These are phyloP conservation scores for Ascaphus truei DNA, from an alignment of 2,113 vertebrate species.

Conservation along the genomic window DNA sequence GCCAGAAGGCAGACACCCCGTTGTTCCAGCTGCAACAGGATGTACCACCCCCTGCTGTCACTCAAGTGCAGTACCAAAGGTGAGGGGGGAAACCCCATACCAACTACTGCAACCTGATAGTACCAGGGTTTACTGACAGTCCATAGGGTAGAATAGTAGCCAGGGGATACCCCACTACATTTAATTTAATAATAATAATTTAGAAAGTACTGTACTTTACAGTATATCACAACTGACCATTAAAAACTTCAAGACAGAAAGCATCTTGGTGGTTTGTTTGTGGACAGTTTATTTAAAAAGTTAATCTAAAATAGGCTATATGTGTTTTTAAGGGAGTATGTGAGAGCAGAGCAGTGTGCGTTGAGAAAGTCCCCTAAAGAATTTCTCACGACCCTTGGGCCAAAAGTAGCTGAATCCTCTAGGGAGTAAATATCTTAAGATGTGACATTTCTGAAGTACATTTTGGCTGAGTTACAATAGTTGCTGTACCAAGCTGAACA, in stretches of 20 bases:
- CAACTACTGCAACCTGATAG: too few species aligned
- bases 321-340: not conserved
- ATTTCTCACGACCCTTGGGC: slow-evolving; percentile 83
- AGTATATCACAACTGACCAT: not conserved
- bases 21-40: too few species aligned
- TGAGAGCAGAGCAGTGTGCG: slow-evolving; percentile 24
- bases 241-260: not conserved
- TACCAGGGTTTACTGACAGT: too few species aligned
- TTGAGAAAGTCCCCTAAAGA: slow-evolving; percentile 76
- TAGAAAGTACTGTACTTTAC: not conserved
- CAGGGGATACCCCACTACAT: too few species aligned
- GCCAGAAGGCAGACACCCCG: too few species aligned
- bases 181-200: too few species aligned
- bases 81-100: too few species aligned
- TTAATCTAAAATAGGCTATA: slow-evolving; percentile 17
- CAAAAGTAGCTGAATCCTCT: slow-evolving; percentile 42
- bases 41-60: too few species aligned
- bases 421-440: slow-evolving; percentile 49
- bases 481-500: not conserved
- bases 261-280: not conserved
- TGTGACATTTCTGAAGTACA: slow-evolving; percentile 29
- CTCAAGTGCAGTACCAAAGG: too few species aligned
- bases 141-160: too few species aligned
- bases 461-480: slow-evolving; percentile 5
- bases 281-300: slow-evolving; percentile 15